Evolutionary conservation across 2,113 vertebrate species (phyloP).

Genomic region (Chaetura pelagica): DNA sequence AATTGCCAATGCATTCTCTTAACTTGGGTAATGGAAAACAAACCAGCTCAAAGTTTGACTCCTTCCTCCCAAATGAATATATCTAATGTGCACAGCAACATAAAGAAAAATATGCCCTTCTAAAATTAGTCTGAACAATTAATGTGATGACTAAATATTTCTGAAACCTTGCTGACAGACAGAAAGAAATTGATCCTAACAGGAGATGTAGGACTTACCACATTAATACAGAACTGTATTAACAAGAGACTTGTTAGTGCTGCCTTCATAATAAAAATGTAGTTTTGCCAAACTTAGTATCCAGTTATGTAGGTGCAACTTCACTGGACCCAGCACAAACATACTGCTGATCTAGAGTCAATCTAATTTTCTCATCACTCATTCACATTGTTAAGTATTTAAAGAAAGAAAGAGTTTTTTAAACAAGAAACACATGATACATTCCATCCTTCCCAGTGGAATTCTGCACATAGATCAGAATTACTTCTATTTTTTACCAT

Average conservation of each 20-base stretch:
- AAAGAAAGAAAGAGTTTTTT: not conserved
- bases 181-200: not conserved
- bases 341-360: not conserved
- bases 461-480: not conserved
- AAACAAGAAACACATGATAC: not conserved
- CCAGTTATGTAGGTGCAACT: not conserved
- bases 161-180: not conserved
- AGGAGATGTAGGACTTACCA: not conserved
- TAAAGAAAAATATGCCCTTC: constrained; percentile 10
- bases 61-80: not conserved
- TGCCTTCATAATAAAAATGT: not conserved
- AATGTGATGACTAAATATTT: constrained; percentile 10
- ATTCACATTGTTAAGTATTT: not conserved
- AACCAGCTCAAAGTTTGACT: not conserved
- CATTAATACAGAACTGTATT: not conserved
- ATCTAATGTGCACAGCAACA: not conserved
- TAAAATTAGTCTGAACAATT: constrained; percentile 36
- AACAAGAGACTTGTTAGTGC: not conserved
- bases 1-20: not conserved
- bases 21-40: constrained; percentile 22
- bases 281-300: not conserved
- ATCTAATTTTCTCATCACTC: not conserved
- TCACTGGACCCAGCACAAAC: not conserved
- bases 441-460: not conserved
- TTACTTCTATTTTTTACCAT: not conserved